Percentiles rank a stretch among this genome's conserved stretches.
Evolutionary conservation across 2,797 vertebrate genomes (phyloP).

Genomic region (Rhabdomys pumilio): DNA sequence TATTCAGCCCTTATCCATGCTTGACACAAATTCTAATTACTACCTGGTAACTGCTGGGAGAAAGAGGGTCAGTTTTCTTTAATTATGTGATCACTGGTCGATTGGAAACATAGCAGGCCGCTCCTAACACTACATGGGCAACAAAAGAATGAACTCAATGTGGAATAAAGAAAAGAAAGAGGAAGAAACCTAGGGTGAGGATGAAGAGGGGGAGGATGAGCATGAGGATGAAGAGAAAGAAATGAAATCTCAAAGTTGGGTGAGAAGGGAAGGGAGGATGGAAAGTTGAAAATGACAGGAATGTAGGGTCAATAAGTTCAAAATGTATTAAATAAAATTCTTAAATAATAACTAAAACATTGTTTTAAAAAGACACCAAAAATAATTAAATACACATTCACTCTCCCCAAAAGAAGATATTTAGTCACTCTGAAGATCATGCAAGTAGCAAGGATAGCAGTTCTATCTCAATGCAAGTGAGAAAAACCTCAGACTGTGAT

Average conservation of each 20-base stretch:
- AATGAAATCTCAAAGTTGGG: not conserved
- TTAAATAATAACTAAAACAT: not conserved
- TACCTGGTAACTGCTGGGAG: not conserved
- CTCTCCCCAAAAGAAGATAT: not conserved
- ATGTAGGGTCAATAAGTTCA: not conserved
- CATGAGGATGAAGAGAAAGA: not conserved
- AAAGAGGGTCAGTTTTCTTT: not conserved
- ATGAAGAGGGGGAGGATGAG: not conserved
- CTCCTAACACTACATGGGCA: not conserved
- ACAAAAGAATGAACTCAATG: not conserved
- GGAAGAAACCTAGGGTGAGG: no score
- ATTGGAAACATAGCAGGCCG: not conserved
- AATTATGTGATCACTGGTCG: not conserved
- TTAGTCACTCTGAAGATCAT: not conserved
- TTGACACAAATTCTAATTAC: not conserved
- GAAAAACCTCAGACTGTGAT: not conserved
- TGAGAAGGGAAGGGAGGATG: not conserved
- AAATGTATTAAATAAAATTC: not conserved
- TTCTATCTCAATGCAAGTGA: not conserved
- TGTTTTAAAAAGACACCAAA: not conserved
- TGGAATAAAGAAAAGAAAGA: no score
- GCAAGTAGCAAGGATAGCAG: not conserved
- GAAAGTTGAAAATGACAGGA: not conserved
- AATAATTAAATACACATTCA: not conserved
- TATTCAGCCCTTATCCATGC: not conserved